phyloP scores from a whole-genome alignment of 2,888 invertebrate species.

The Scaptomyza caliginosa region DNA sequence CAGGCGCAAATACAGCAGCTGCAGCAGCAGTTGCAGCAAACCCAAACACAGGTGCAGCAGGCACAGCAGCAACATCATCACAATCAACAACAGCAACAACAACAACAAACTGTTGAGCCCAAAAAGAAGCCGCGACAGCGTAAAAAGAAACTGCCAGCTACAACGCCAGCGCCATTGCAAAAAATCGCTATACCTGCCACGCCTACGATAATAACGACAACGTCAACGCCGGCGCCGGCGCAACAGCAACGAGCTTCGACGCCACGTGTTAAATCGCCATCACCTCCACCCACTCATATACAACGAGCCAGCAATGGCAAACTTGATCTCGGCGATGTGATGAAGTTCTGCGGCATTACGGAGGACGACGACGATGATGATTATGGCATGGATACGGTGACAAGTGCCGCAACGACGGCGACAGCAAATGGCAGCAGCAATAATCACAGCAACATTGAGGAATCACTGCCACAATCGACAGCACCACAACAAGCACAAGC shows the following conservation, averaged over 20 bases:
- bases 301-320: conserved; percentile 84
- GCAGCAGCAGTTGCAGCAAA: conserved; percentile 69
- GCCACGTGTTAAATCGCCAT: conserved; percentile 44
- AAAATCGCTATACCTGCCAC: conserved; percentile 59
- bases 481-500: conserved; percentile 1
- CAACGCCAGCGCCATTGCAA: conserved; percentile 35
- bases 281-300: conserved; percentile 73
- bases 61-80: conserved; percentile 56
- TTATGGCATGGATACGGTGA: conserved; percentile 78
- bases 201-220: conserved; percentile 17
- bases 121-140: conserved; percentile 78
- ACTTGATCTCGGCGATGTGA: conserved; percentile 89
- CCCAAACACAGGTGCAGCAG: conserved; percentile 69
- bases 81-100: conserved; percentile 50
- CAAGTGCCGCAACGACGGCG: conserved; percentile 17
- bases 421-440: conserved; percentile 36
- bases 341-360: conserved; percentile 89
- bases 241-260: conserved; percentile 30
- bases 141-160: conserved; percentile 69
- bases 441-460: conserved; percentile 20
- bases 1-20: conserved; percentile 68
- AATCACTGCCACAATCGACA: conserved; percentile 28
- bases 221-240: conserved; percentile 16
- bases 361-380: conserved; percentile 89
- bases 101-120: conserved; percentile 53